A percentile compares a stretch with the other conserved stretches of the same genome.
These are phyloP conservation scores for Oegoconia quadripuncta DNA, from an alignment of 2,888 invertebrate genomes.

Conservation along the genomic window DNA sequence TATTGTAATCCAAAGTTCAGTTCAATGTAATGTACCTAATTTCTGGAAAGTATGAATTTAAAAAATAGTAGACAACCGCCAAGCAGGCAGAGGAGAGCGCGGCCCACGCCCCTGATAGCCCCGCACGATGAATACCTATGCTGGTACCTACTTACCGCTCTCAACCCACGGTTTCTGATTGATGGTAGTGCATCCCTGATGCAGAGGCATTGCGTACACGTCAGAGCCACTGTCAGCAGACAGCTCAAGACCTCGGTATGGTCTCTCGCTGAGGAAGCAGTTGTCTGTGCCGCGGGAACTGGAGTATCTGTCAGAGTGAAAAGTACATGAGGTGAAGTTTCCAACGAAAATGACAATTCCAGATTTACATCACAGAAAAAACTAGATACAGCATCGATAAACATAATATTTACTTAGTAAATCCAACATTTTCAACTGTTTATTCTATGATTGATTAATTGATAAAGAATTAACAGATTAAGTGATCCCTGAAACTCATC, in stretches of 20 bases:
- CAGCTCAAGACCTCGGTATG: slow-evolving; percentile 84
- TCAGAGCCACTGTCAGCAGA: slow-evolving; percentile 89
- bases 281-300: slow-evolving; percentile 82
- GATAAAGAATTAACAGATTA: too few species aligned
- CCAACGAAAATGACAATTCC: too few species aligned
- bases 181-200: slow-evolving; percentile 57
- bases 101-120: not conserved
- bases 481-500: too few species aligned
- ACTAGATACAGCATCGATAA: too few species aligned
- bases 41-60: too few species aligned
- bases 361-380: too few species aligned
- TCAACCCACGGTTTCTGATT: slow-evolving; percentile 74
- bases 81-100: not conserved
- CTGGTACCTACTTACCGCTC: slow-evolving; percentile 45
- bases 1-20: too few species aligned
- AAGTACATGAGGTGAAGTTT: not conserved
- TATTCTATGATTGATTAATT: too few species aligned
- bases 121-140: not conserved
- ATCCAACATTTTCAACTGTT: too few species aligned
- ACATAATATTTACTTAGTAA: too few species aligned
- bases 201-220: slow-evolving; percentile 85
- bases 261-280: slow-evolving; percentile 86
- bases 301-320: slow-evolving; percentile 61
- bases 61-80: too few species aligned
- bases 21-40: too few species aligned